Conservation (phyloP, 2,797 vertebrate species). For the Diplodus sargus region DNA sequence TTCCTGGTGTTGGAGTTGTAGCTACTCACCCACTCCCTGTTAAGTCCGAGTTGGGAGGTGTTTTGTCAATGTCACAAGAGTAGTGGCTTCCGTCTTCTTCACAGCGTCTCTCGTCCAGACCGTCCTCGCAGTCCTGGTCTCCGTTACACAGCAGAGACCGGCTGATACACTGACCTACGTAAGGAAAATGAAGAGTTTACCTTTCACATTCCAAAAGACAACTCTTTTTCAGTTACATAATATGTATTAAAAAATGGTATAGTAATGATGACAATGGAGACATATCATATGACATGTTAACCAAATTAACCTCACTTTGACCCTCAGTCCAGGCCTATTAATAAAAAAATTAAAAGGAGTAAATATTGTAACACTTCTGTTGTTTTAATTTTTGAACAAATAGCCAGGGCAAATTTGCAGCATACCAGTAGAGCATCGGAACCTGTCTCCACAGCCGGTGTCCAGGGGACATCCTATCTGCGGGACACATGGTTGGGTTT, state of each 20-base stretch:
- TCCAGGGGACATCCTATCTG: slow-evolving; percentile 86
- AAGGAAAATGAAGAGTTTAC: neutral
- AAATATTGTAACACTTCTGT: neutral
- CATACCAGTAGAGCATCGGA: slow-evolving; percentile 92
- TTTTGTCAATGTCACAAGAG: slow-evolving; percentile 86
- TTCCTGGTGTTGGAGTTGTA: neutral
- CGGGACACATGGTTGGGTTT: slow-evolving; percentile 85
- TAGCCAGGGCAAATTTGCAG: neutral
- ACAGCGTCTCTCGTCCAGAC: slow-evolving; percentile 91
- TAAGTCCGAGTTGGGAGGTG: slow-evolving; percentile 90
- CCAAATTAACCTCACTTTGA: neutral
- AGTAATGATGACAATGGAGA: neutral
- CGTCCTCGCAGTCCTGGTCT: slow-evolving; percentile 95
- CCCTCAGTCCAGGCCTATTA: neutral
- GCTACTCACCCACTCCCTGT: slow-evolving; percentile 90
- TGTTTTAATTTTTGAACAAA: neutral
- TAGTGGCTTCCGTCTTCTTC: slow-evolving; percentile 63
- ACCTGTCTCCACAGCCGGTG: slow-evolving; percentile 89
- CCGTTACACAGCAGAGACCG: slow-evolving; percentile 91
- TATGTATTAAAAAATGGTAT: neutral
- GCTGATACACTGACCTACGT: slow-evolving; percentile 91
- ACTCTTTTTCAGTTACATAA: neutral
- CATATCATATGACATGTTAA: too few species aligned
- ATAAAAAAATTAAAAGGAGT: neutral
- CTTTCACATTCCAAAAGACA: neutral